Base-by-base conservation (phyloP, 2,888 invertebrate genomes). In the Mesochorus sp. region DNA sequence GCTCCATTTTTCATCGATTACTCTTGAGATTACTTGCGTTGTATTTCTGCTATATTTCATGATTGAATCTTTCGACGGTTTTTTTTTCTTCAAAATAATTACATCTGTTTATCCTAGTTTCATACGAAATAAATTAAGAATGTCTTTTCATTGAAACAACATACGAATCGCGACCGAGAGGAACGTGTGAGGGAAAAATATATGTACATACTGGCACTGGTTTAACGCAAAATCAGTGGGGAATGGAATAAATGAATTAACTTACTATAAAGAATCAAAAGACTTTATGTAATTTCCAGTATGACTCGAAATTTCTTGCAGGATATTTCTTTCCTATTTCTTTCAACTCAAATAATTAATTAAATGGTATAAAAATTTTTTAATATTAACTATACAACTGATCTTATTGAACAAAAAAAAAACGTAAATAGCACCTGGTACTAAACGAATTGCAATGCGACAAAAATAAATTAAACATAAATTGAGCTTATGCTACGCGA, bases 371-470 rank as follows among this genome's bases (percentile, higher is more conserved):
- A n/a, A n/a, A n/a, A n/a, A n/a, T n/a, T n/a, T n/a, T n/a, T n/a
- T n/a, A 71, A 67, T 71, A 49, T 64, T 24, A 31, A n/a, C 12
- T 2, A 6, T 57, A 14, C 24, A 34, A 10, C 34, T 21, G 53
- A 61, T 39, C 8, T 51, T 70, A 53, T 12, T n/a, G n/a, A n/a
- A n/a, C n/a, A n/a, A n/a, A n/a, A 12, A 49, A 47, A 26, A 10
- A 75, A 78, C 78, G 61, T 34, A 75, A 75, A 71, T 78, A 81
- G 80, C 81, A 81, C 80, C 81, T 80, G 81, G 79, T 68, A 81
- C 79, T 26, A 19, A 70, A 74, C 57, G n/a, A n/a, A 74, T 78
- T 71, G 74, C 61, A 78, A 71, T 71, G 62, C 66, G 70, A 73
- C 57, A 21, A 34, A 53, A 80, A 77, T 78, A 80, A 80, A 78